Base-by-base conservation (phyloP, 2,888 invertebrate genomes). In the Laothoe populi region DNA sequence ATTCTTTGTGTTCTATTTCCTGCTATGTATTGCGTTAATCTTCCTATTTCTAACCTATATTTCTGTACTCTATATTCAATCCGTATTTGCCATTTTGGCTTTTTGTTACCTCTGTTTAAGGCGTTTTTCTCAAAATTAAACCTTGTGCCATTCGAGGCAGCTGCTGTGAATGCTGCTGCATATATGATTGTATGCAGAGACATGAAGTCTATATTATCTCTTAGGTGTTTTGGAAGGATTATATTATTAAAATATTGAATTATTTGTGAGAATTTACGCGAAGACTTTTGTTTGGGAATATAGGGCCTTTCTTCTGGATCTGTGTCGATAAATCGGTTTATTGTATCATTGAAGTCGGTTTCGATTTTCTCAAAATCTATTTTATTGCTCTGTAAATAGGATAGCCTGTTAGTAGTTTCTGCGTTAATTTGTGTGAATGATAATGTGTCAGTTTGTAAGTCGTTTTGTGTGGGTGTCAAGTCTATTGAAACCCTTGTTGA, bases 301-400 rank as follows among this genome's bases (percentile, higher is more conserved):
- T 44, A 44, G 4, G 44, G 44, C 44, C 44, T 44, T n/a, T 44
- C 44, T 19, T 44, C 44, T 16, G 44, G 44, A 16, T 44, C 44
- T 16, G 19, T 44, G 16, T 19, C 4, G 4, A 7, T 44, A 16
- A 44, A 44, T 44, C 4, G n/a, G n/a, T 4, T 16, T 7, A 44
- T 5, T n/a, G 44, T 19, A 16, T n/a, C 16, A 16, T 3, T 8
- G 16, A 44, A 44, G n/a, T 44, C 44, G 3, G n/a, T 44, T 44
- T 44, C 44, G 4, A 44, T 16, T 4, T 16, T 16, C n/a, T 44
- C 16, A 44, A 16, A n/a, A 16, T 44, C 44, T 44, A 44, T 44
- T 44, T 44, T 19, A 44, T 44, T 44, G 7, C 19, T n/a, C n/a
- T n/a, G n/a, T n/a, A n/a, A n/a, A n/a, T n/a, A n/a, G n/a, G n/a